Base-by-base conservation (phyloP, 1,140 invertebrate genomes). In the Drosophila nannoptera region DNA sequence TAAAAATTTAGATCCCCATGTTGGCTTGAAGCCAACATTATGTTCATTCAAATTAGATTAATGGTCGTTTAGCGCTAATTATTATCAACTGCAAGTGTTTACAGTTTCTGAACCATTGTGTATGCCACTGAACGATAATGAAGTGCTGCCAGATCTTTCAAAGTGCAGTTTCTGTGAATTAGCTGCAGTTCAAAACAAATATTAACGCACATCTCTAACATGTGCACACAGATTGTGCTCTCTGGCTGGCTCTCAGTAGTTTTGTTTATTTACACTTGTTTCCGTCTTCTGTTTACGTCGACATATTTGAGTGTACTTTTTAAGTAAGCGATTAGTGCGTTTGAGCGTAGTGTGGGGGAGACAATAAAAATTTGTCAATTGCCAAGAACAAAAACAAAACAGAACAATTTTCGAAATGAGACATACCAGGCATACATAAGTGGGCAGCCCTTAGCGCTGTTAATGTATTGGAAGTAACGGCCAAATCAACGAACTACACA, bases 351-450 rank as follows among this genome's bases (percentile, higher is more conserved):
- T 12, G 33, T 38, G 43, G 9, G 53, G 16, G 54, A 71, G 73
- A 73, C 81, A 83, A 83, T 83, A 70, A 80, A 86, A 84, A 86
- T 86, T 86, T 86, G 77, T 86, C 77, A 77, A 68, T 86, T 86
- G 73, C 80, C 67, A 82, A 66, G 80, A 80, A 80, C 80, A 83
- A 84, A 84, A 84, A 76, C 69, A 84, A 80, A 80, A 80, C 80
- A 84, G 84, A 84, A 84, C 73, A 65, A 84, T 78, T 83, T 83
- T 76, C 75, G 65, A 84, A 83, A 83, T 76, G 56, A 83, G 80
- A 83, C 80, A 83, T 83, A 55, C 63, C 29, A 32, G 72, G 59
- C 60, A 78, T 54, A 43, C 78, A 63, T 70, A 77, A 69, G 72
- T 80, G 67, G 76, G 45, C 14, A 75, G 55, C 14, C 64, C 50